Conservation (phyloP, 2,888 invertebrate genomes). For the Aporophyla nigra region DNA sequence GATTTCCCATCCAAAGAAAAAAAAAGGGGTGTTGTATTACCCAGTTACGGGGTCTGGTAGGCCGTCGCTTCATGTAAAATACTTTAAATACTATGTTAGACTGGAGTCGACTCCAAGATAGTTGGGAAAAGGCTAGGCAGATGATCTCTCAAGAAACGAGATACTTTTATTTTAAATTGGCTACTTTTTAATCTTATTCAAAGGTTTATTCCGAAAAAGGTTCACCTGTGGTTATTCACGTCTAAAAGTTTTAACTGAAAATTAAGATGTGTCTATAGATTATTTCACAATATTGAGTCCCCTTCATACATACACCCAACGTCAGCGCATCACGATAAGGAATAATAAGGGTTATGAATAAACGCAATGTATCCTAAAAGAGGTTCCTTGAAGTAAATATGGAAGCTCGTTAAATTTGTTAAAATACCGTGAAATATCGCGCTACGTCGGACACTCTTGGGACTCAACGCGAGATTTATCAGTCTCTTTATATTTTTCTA, state of each 20-base stretch:
- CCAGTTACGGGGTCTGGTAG: too few species aligned
- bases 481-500: slow-evolving; percentile 85
- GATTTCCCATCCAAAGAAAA: too few species aligned
- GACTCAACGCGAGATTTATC: slow-evolving; percentile 74
- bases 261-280: not conserved
- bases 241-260: not conserved
- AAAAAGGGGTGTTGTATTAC: too few species aligned
- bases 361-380: slow-evolving; percentile 77
- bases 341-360: slow-evolving; percentile 75
- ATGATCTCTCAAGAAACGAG: too few species aligned
- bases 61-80: too few species aligned
- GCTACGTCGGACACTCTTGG: slow-evolving; percentile 86
- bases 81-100: too few species aligned
- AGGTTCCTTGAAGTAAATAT: slow-evolving; percentile 86
- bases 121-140: too few species aligned
- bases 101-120: too few species aligned
- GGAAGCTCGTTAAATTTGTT: slow-evolving; percentile 90
- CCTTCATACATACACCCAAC: slow-evolving; percentile 27
- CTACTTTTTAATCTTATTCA: not conserved
- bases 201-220: not conserved
- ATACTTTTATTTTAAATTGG: not conserved
- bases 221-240: not conserved
- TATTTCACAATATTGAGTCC: slow-evolving; percentile 4
- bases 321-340: slow-evolving; percentile 52
- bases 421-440: slow-evolving; percentile 90